Percentiles rank a stretch among this genome's conserved stretches.
These are phyloP conservation scores for Flexamia atlantica DNA, from an alignment of 2,888 invertebrate species.

Conservation along the genomic window DNA sequence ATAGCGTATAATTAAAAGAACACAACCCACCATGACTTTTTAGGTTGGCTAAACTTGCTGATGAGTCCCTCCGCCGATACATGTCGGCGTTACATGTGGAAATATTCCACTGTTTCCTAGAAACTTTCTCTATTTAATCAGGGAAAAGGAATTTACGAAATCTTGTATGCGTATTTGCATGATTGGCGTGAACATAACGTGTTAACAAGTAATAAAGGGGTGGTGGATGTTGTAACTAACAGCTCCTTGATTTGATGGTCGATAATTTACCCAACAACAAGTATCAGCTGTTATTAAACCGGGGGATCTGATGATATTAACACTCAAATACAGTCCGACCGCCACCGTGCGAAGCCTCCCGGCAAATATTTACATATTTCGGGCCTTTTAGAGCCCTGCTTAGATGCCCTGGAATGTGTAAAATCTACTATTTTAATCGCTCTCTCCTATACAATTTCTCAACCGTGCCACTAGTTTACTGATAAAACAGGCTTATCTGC, in stretches of 20 bases:
- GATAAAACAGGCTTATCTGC: not conserved
- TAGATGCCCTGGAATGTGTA: not conserved
- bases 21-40: not conserved
- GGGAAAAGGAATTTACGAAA: slow-evolving; percentile 38
- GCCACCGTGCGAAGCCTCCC: not conserved
- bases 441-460: not conserved
- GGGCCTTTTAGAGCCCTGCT: not conserved
- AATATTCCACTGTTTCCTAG: slow-evolving; percentile 10
- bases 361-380: slow-evolving; percentile 31
- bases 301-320: slow-evolving; percentile 20
- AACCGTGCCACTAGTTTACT: not conserved
- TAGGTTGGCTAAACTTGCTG: not conserved
- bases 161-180: not conserved
- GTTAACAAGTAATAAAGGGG: not conserved
- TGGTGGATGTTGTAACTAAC: slow-evolving; percentile 1
- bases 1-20: no score
- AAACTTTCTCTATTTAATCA: slow-evolving; percentile 28
- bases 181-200: slow-evolving; percentile 19
- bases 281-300: slow-evolving; percentile 30
- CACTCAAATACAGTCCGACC: slow-evolving; percentile 15
- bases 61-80: not conserved
- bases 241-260: slow-evolving; percentile 25
- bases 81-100: not conserved
- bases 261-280: slow-evolving; percentile 13
- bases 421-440: not conserved